Evolutionary conservation across 2,888 invertebrate species (phyloP).

Genomic region (Ectemnius lituratus): DNA sequence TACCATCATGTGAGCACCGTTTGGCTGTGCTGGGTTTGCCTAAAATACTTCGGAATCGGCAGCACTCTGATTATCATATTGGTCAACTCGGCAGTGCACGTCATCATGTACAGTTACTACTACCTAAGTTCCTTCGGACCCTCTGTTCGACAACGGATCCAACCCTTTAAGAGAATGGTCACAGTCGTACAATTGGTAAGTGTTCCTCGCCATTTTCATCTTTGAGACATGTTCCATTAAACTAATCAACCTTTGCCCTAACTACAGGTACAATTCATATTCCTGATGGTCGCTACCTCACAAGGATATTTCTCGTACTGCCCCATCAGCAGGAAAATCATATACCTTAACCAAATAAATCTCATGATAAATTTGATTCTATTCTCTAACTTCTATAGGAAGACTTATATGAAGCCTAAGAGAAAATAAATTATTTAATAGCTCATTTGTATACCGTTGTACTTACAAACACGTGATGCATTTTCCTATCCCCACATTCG

Average conservation of each 20-base stretch:
- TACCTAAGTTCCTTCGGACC: slow-evolving; percentile 80
- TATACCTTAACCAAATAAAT: neutral
- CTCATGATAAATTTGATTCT: neutral
- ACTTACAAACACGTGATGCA: no score
- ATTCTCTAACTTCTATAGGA: neutral
- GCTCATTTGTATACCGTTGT: no score
- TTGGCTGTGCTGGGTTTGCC: slow-evolving; percentile 79
- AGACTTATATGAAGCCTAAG: neutral
- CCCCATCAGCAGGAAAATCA: neutral
- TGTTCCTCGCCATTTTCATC: slow-evolving; percentile 7
- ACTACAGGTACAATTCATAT: neutral
- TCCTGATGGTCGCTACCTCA: neutral
- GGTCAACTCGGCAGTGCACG: slow-evolving; percentile 83
- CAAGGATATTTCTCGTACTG: neutral
- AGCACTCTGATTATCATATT: slow-evolving; percentile 81
- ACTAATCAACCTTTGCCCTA: slow-evolving; percentile 7
- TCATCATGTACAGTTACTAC: slow-evolving; percentile 88
- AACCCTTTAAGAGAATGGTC: slow-evolving; percentile 79
- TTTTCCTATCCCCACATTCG: no score
- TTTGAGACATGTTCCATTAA: slow-evolving; percentile 16
- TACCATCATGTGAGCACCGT: slow-evolving; percentile 85
- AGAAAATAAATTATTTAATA: neutral
- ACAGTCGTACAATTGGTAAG: slow-evolving; percentile 83
- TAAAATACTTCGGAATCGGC: slow-evolving; percentile 83
- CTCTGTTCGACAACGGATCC: neutral